Conservation (phyloP, 64 coral and sea anemone genomes). For the Trachythela sp. region DNA sequence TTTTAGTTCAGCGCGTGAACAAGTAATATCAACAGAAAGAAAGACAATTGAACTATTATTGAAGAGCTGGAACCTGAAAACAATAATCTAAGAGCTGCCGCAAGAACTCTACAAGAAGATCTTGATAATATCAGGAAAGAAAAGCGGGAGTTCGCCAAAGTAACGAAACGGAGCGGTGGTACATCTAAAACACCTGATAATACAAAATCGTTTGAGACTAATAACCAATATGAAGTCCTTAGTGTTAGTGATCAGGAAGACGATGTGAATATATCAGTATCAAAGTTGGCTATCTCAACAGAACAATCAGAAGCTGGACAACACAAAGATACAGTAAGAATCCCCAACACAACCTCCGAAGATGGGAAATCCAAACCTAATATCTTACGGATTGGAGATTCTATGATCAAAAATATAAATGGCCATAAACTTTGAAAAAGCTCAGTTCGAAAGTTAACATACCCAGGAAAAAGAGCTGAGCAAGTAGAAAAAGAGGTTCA, state of each 20-base stretch:
- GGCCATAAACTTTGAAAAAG: background rate
- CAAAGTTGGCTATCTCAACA: background rate
- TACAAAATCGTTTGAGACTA: background rate
- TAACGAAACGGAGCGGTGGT: background rate
- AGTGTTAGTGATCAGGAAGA: background rate
- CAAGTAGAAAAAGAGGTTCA: background rate
- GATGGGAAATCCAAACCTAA: background rate
- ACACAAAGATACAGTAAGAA: background rate
- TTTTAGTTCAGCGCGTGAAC: too few relatives aligned
- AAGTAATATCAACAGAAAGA: background rate
- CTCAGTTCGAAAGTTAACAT: background rate
- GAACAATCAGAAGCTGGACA: background rate
- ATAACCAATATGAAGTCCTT: background rate
- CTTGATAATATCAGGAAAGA: background rate
- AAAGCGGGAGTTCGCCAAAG: background rate
- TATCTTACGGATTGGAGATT: background rate
- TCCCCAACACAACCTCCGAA: background rate
- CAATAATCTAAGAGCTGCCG: background rate
- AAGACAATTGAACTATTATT: background rate
- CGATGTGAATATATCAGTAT: background rate
- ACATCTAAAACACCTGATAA: background rate
- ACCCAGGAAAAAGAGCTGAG: slow-evolving; percentile 12
- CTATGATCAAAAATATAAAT: background rate
- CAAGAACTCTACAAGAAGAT: background rate
- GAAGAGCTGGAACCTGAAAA: background rate